phyloP scores from a whole-genome alignment of 2,888 invertebrate species.

The Limnephilus lunatus region DNA sequence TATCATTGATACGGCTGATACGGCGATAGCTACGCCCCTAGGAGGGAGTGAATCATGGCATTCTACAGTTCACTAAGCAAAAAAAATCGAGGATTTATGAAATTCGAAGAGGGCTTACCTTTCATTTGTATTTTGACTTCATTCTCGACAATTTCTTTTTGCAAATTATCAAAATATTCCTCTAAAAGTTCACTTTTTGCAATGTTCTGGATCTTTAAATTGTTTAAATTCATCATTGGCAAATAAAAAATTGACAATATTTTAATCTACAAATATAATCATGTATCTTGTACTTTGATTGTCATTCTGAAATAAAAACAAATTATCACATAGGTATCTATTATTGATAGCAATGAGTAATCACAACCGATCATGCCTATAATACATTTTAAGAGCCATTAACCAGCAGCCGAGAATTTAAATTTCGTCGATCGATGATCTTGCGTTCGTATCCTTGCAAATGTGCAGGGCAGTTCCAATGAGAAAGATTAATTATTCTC shows the following conservation, averaged over 20 bases:
- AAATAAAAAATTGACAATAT: not conserved
- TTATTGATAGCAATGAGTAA: not conserved
- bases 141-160: conserved; percentile 85
- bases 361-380: not conserved
- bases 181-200: conserved; percentile 82
- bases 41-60: not conserved
- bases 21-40: no score
- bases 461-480: no score
- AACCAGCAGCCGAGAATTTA: no score
- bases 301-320: not conserved
- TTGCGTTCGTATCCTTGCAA: no score
- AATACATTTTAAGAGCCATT: no score
- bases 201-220: conserved; percentile 23
- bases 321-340: not conserved
- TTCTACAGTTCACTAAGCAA: not conserved
- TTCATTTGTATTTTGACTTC: conserved; percentile 73
- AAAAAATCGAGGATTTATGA: conserved; percentile 26
- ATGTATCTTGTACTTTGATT: not conserved
- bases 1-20: no score
- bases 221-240: conserved; percentile 26
- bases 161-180: conserved; percentile 88
- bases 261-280: not conserved
- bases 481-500: no score
- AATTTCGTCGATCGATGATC: no score
- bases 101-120: conserved; percentile 69